Evolutionary conservation across 2,888 invertebrate species (phyloP).

Genomic region (Chloromyia formosa): DNA sequence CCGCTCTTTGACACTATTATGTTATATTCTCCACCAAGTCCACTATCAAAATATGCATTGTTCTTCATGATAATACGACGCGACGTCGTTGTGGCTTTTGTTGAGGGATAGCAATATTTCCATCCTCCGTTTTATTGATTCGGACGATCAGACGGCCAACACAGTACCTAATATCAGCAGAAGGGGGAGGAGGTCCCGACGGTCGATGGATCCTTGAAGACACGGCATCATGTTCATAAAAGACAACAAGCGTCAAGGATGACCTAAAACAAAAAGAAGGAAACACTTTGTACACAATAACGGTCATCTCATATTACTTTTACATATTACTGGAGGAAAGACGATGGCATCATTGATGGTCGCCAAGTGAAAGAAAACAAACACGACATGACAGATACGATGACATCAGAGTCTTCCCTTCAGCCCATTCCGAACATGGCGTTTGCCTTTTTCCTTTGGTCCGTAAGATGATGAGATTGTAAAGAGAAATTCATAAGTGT

Average conservation of each 20-base stretch:
- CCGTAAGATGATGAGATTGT: too few species aligned
- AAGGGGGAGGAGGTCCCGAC: not conserved
- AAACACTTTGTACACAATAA: not conserved
- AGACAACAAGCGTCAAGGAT: not conserved
- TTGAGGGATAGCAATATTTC: not conserved
- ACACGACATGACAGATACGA: too few species aligned
- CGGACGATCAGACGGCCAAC: not conserved
- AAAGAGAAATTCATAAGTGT: too few species aligned
- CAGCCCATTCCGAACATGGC: too few species aligned
- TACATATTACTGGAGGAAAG: not conserved
- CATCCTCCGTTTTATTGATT: not conserved
- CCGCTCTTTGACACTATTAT: not conserved
- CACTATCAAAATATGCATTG: too few species aligned
- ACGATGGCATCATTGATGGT: not conserved
- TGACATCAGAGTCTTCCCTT: too few species aligned
- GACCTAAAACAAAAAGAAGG: not conserved
- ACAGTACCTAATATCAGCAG: not conserved
- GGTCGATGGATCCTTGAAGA: not conserved
- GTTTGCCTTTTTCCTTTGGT: too few species aligned
- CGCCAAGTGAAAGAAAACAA: too few species aligned
- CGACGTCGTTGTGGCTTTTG: not conserved
- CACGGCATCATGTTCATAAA: not conserved
- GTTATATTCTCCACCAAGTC: too few species aligned
- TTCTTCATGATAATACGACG: too few species aligned
- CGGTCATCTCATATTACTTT: constrained; percentile 10